Evolutionary conservation across 2,888 invertebrate species (phyloP).

Genomic region (Heliconius erato): DNA sequence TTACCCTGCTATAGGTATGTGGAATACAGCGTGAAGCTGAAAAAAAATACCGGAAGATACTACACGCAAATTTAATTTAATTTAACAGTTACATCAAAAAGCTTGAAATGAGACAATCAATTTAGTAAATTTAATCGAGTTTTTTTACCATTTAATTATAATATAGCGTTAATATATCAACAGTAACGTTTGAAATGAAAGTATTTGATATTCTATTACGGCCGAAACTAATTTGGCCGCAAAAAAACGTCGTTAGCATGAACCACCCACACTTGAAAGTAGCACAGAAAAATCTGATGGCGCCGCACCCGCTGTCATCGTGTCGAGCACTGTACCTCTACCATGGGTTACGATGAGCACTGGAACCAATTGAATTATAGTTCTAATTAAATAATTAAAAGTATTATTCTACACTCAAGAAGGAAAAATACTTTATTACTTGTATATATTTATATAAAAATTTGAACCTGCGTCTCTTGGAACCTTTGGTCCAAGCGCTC

Average conservation of each 20-base stretch:
- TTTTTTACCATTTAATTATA: conserved; percentile 22
- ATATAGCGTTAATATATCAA: neutral
- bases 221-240: conserved; percentile 59
- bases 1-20: too few relatives aligned
- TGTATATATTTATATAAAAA: too few relatives aligned
- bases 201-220: conserved; percentile 55
- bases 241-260: conserved; percentile 64
- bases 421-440: too few relatives aligned
- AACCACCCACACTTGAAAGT: conserved; percentile 55
- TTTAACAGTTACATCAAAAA: neutral
- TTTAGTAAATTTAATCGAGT: neutral
- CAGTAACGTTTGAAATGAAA: conserved; percentile 47
- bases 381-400: neutral
- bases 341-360: neutral
- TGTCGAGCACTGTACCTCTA: conserved; percentile 18
- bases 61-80: neutral
- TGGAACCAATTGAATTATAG: neutral
- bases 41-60: neutral
- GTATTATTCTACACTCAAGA: too few relatives aligned
- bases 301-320: conserved; percentile 42
- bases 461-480: too few relatives aligned
- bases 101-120: neutral
- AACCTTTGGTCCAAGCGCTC: too few relatives aligned
- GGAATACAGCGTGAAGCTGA: neutral
- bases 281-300: conserved; percentile 49